Percentiles rank a stretch among this genome's conserved stretches.
These are phyloP conservation scores for Ctenoplectra terminalis DNA, from an alignment of 1,140 invertebrate species.

Conservation along the genomic window DNA sequence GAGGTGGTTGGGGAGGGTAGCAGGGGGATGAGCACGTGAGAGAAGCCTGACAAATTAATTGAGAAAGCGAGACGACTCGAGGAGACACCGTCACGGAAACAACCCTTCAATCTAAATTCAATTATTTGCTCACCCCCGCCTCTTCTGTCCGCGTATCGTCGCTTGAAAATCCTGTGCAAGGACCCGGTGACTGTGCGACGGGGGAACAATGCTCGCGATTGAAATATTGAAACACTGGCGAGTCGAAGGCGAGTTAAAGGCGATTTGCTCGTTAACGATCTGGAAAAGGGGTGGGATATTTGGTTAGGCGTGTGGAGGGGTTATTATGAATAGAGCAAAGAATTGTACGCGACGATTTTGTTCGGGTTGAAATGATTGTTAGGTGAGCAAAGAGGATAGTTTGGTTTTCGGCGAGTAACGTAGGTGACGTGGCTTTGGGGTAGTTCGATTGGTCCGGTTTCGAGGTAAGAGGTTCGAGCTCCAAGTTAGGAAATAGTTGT, in stretches of 20 bases:
- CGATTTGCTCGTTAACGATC: not conserved
- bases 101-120: conserved; percentile 81
- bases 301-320: not conserved
- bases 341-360: no score
- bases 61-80: conserved; percentile 71
- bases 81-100: conserved; percentile 65
- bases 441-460: no score
- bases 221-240: conserved; percentile 32
- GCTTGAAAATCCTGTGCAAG: conserved; percentile 71
- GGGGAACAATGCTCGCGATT: conserved; percentile 22
- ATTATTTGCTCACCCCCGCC: conserved; percentile 72
- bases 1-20: conserved; percentile 38
- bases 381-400: no score
- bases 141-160: conserved; percentile 37
- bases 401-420: no score
- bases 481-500: not conserved
- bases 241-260: not conserved
- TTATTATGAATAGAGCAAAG: no score
- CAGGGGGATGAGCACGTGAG: conserved; percentile 49
- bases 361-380: no score
- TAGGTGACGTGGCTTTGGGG: no score
- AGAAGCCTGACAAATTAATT: conserved; percentile 80
- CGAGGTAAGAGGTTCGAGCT: no score
- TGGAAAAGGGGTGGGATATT: not conserved
- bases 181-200: not conserved